phyloP scores from a whole-genome alignment of 2,888 invertebrate species.

The Vandiemenella viatica region DNA sequence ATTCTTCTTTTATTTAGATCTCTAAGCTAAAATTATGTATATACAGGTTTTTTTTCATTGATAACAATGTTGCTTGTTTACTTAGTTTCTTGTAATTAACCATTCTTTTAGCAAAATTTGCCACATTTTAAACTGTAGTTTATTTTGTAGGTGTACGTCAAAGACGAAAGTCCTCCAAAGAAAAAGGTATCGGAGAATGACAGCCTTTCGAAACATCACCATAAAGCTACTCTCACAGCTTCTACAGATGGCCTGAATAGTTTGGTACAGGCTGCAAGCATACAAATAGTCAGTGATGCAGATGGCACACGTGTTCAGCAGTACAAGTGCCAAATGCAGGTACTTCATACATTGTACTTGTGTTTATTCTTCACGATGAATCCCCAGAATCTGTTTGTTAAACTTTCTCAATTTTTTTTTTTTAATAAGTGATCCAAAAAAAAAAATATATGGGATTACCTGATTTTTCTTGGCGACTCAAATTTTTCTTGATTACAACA shows the following conservation, averaged over 20 bases:
- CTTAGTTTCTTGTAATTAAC: no score
- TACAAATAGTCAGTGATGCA: slow-evolving; percentile 28
- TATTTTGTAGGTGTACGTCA: slow-evolving; percentile 35
- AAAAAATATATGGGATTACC: no score
- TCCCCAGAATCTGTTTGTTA: no score
- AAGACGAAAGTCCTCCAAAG: slow-evolving; percentile 29
- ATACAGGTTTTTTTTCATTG: no score
- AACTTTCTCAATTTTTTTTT: no score
- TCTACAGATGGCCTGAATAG: slow-evolving; percentile 20
- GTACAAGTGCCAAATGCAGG: slow-evolving; percentile 33
- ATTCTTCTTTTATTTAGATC: not conserved
- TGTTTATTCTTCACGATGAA: no score
- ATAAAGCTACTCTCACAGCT: slow-evolving; percentile 13
- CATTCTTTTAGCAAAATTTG: no score
- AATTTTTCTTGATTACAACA: no score
- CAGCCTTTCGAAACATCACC: not conserved
- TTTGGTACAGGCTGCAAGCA: slow-evolving; percentile 26
- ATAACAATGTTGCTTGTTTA: not conserved
- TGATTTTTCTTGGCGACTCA: no score
- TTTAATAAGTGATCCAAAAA: no score
- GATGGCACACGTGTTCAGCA: slow-evolving; percentile 27
- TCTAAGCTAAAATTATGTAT: no score
- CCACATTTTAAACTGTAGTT: no score
- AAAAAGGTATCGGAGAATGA: slow-evolving; percentile 11
- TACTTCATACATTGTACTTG: slow-evolving; percentile 13